Percentiles rank a stretch among this genome's conserved stretches.
These are phyloP conservation scores for Hyaena hyaena DNA, from an alignment of 2,113 vertebrate species.

Conservation along the genomic window DNA sequence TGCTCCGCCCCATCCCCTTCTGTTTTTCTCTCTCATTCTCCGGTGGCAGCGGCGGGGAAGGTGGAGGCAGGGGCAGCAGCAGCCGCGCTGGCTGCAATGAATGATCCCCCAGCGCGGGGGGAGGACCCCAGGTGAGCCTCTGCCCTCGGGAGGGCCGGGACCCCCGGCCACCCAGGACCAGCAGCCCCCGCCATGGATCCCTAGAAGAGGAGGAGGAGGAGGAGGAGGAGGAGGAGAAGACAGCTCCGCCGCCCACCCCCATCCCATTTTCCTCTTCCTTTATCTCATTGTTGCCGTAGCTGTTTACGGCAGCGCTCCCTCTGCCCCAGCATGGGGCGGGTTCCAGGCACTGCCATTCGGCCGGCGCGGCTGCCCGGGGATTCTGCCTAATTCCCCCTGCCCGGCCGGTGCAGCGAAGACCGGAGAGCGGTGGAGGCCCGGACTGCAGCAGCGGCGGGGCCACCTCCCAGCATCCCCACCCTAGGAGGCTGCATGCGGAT, in stretches of 20 bases:
- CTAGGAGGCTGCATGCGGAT: constrained; percentile 61
- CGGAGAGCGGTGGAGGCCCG: constrained; percentile 65
- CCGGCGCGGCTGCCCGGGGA: constrained; percentile 14
- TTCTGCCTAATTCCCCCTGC: constrained; percentile 63
- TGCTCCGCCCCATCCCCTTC: constrained; percentile 79
- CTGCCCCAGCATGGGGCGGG: constrained; percentile 66
- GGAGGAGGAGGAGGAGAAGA: constrained; percentile 62
- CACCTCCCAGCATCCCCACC: constrained; percentile 67
- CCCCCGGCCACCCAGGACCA: constrained; percentile 32
- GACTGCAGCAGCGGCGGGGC: constrained; percentile 66
- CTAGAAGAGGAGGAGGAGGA: constrained; percentile 61
- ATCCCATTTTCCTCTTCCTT: constrained; percentile 76
- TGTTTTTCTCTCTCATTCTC: constrained; percentile 81
- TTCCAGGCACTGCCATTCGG: constrained; percentile 53
- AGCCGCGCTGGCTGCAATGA: constrained; percentile 78
- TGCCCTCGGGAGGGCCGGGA: constrained; percentile 59
- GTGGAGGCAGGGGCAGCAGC: constrained; percentile 63
- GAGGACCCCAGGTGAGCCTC: constrained; percentile 78
- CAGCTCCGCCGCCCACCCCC: constrained; percentile 75
- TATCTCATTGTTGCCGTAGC: constrained; percentile 81
- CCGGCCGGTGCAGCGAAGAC: constrained; percentile 45
- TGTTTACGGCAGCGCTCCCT: constrained; percentile 66
- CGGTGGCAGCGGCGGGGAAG: constrained; percentile 66
- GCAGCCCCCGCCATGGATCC: constrained; percentile 46
- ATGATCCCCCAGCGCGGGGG: constrained; percentile 73